phyloP scores from a whole-genome alignment of 2,888 invertebrate genomes.

The Bhutanitis thaidina region DNA sequence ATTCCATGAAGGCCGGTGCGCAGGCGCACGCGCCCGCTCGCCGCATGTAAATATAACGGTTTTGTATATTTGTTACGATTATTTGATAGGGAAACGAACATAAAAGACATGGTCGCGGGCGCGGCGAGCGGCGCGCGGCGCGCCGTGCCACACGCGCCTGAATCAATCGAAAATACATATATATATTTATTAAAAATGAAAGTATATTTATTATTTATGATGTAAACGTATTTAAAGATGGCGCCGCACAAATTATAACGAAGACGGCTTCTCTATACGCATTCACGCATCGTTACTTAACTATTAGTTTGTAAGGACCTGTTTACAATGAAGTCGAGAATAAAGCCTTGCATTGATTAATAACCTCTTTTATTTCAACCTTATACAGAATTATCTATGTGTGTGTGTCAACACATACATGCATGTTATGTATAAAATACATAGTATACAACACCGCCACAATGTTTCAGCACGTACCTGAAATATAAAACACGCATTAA shows the following conservation, averaged over 20 bases:
- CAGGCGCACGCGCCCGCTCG: slow-evolving; percentile 19
- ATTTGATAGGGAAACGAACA: slow-evolving; percentile 18
- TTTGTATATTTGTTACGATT: slow-evolving; percentile 69
- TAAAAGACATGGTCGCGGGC: slow-evolving; percentile 32
- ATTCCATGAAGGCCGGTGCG: slow-evolving; percentile 35
- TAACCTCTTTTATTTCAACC: slow-evolving; percentile 43
- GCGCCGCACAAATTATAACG: slow-evolving; percentile 45
- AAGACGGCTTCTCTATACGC: slow-evolving; percentile 53
- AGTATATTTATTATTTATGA: slow-evolving; percentile 44
- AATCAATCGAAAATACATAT: slow-evolving; percentile 26
- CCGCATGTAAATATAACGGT: slow-evolving; percentile 28
- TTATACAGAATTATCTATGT: too few species aligned
- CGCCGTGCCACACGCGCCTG: slow-evolving; percentile 29
- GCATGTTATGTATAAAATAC: too few species aligned
- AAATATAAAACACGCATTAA: too few species aligned
- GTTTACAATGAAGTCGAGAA: slow-evolving; percentile 65
- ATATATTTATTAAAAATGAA: slow-evolving; percentile 16
- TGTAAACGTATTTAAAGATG: slow-evolving; percentile 45
- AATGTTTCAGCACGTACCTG: too few species aligned
- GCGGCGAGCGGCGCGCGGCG: slow-evolving; percentile 38
- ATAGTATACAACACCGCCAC: too few species aligned
- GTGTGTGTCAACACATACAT: too few species aligned
- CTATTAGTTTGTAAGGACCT: slow-evolving; percentile 65
- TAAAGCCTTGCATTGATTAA: slow-evolving; percentile 76
- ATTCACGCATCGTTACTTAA: slow-evolving; percentile 76